phyloP scores from a whole-genome alignment of 1,140 invertebrate species.

The Caenorhabditis briggsae region DNA sequence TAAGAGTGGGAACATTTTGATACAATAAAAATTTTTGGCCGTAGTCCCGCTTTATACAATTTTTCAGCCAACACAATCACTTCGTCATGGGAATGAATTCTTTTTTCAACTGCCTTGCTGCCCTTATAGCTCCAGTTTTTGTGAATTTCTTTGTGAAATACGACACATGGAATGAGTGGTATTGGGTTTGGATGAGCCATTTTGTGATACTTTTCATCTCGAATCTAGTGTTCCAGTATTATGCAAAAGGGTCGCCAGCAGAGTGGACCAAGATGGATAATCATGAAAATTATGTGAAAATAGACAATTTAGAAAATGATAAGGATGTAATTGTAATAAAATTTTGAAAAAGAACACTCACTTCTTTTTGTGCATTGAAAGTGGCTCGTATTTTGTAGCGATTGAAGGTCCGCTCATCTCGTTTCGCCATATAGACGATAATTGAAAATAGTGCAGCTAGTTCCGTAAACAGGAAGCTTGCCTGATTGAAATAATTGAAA shows the following conservation, averaged over 20 bases:
- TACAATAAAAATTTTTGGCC: too few relatives aligned
- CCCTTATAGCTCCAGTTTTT: constrained; percentile 25
- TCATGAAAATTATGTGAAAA: not conserved
- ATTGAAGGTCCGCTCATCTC: constrained; percentile 68
- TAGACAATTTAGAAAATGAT: not conserved
- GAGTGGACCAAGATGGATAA: not conserved
- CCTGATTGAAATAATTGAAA: constrained; percentile 13
- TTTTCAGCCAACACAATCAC: constrained; percentile 35
- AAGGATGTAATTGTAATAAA: constrained; percentile 32
- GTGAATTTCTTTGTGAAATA: constrained; percentile 26
- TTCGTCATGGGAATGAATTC: constrained; percentile 47
- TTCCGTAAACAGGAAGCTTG: constrained; percentile 63
- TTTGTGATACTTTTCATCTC: constrained; percentile 9
- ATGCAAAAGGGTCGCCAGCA: constrained; percentile 10
- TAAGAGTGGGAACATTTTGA: too few relatives aligned
- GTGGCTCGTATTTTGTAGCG: constrained; percentile 65
- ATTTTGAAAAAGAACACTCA: constrained; percentile 33
- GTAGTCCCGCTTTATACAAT: too few relatives aligned
- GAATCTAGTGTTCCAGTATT: constrained; percentile 6
- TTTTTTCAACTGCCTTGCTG: constrained; percentile 35
- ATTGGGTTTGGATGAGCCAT: constrained; percentile 49
- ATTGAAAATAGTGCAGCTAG: constrained; percentile 65
- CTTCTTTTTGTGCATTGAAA: constrained; percentile 42
- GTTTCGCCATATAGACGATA: constrained; percentile 69
- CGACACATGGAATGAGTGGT: constrained; percentile 32